These are phyloP conservation scores for Nesometra sesokonis DNA, from an alignment of 35 echinoderm and acorn worm genomes.

Conservation along the genomic window DNA sequence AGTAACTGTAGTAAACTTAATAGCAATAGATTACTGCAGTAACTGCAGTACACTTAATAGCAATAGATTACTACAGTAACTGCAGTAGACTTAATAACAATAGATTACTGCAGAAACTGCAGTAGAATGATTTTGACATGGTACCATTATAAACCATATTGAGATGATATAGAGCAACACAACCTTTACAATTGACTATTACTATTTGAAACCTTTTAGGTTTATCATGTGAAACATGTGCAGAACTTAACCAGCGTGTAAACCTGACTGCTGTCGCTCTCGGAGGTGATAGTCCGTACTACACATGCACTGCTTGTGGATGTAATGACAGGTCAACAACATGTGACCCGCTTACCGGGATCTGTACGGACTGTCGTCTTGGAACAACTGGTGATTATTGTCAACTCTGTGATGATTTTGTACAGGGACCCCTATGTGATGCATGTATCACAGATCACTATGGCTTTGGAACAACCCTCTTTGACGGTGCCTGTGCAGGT, in stretches of 20 bases:
- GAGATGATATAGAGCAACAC: too few relatives aligned
- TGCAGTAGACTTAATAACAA: too few relatives aligned
- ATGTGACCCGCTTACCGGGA: conserved; percentile 67
- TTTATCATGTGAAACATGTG: conserved; percentile 58
- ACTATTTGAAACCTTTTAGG: conserved; percentile 15
- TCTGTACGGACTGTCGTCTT: conserved; percentile 54
- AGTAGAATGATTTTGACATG: too few relatives aligned
- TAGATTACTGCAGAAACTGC: too few relatives aligned
- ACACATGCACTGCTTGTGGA: conserved; percentile 46
- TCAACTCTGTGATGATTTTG: conserved; percentile 52
- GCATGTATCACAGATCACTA: conserved; percentile 64
- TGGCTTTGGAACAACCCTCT: conserved; percentile 78
- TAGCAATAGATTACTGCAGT: too few relatives aligned
- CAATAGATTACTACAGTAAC: too few relatives aligned
- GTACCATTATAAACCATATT: too few relatives aligned
- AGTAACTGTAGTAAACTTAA: too few relatives aligned
- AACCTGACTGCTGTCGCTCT: not conserved
- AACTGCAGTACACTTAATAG: too few relatives aligned
- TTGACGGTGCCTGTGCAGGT: conserved; percentile 83
- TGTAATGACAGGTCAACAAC: conserved; percentile 48
- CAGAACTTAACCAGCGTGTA: conserved; percentile 20
- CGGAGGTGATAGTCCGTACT: conserved; percentile 17
- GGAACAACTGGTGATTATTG: conserved; percentile 70
- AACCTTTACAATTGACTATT: too few relatives aligned
- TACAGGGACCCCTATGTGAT: conserved; percentile 50